Evolutionary conservation across 2,888 invertebrate genomes (phyloP).

Genomic region (Drosophila formosana): DNA sequence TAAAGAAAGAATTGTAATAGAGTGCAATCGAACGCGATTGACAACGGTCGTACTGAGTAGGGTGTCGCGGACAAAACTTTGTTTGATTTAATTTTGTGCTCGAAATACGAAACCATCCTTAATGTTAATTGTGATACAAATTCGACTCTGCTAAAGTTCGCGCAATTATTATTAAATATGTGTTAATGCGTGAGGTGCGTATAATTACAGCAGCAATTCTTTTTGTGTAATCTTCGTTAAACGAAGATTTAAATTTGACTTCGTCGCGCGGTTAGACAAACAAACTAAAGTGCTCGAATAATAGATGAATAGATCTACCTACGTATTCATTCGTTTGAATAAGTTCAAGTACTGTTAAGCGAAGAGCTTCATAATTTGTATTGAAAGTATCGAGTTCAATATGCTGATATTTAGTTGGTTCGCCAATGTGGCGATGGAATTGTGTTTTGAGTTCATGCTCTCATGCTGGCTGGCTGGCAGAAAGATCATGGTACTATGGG

Average conservation of each 20-base stretch:
- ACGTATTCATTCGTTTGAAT: conserved; percentile 1
- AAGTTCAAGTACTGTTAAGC: neutral
- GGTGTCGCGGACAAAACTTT: conserved; percentile 30
- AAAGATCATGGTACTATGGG: conserved; percentile 55
- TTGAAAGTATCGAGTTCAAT: conserved; percentile 25
- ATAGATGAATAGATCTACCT: conserved; percentile 22
- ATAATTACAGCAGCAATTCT: neutral
- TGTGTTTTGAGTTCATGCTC: conserved; percentile 69
- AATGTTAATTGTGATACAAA: conserved; percentile 14
- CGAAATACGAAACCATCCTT: conserved; percentile 27
- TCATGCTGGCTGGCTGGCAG: conserved; percentile 36
- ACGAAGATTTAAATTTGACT: conserved; percentile 29
- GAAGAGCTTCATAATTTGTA: neutral
- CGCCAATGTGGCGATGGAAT: conserved; percentile 52
- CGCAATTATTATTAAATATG: conserved; percentile 6
- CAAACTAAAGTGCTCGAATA: conserved; percentile 32
- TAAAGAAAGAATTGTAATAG: conserved; percentile 37
- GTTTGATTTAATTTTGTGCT: conserved; percentile 26
- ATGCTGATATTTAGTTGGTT: conserved; percentile 34
- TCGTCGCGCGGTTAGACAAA: conserved; percentile 27
- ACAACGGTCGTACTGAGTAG: conserved; percentile 47
- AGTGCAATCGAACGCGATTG: conserved; percentile 58
- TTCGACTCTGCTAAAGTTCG: conserved; percentile 23
- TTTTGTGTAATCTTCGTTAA: neutral
- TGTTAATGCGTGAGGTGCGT: conserved; percentile 5